Base-by-base conservation (phyloP, 1,140 invertebrate genomes). In the Drosophila ambigua region DNA sequence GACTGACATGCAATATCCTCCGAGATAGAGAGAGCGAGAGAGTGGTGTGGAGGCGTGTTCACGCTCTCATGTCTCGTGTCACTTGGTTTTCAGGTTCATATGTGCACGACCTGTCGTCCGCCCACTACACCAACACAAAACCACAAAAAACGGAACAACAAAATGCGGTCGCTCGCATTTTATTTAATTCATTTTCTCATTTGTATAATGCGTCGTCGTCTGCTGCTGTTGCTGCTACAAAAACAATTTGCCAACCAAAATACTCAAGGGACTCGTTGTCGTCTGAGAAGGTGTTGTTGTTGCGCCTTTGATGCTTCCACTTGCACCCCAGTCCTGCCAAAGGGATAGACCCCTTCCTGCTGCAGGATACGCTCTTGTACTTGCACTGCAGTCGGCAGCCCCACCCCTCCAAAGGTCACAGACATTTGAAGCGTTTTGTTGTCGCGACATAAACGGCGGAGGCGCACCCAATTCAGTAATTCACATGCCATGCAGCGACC, bases 371-470 rank as follows among this genome's bases (percentile, higher is more conserved):
- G 2, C 15, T 4, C 4, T 20, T 20, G 20, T 20, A 20, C 31
- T 3, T 35, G 20, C 20, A 7, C 26, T 28, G 26, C 26, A 28
- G 26, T 3, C 23, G 0, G 23, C 23, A 2, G 23, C 23, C 23
- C 16, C 2, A 15, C 20, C 26, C 49, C 31, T 23, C 28, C 31
- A 76, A 88, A 88, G 82, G 83, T 87, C 82, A 83, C 79, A 88
- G 83, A 87, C 82, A 82, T 88, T 82, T 87, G 41, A 82, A 88
- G 72, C 60, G 63, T 72, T 76, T 64, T 79, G 72, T 76, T 75
- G 82, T 82, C 79, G 79, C 66, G 85, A 67, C 72, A 75, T 50
- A 39, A 55, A 28, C 64, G 54, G 46, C 35, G 72, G 35, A 39
- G 35, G 54, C 72, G 72, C 72, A 55, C 72, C 72, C 72, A 76